Evolutionary conservation across 2,888 invertebrate genomes (phyloP).

Genomic region (Netelia inedita): DNA sequence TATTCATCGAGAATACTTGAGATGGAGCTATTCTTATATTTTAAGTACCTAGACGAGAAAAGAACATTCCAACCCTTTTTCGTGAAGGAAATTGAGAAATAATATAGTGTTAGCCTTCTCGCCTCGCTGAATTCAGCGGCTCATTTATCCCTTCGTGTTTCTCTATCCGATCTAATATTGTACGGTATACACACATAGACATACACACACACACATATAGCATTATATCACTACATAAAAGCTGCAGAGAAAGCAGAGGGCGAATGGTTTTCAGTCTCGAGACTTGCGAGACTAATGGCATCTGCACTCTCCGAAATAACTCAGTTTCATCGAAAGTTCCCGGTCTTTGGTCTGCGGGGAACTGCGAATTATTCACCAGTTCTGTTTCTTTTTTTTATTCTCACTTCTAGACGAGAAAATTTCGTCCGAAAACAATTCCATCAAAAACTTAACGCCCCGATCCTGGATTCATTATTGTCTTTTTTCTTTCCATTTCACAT

Average conservation of each 20-base stretch:
- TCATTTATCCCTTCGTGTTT: conserved; percentile 60
- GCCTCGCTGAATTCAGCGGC: conserved; percentile 57
- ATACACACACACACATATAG: neutral
- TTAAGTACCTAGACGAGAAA: neutral
- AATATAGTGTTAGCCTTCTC: conserved; percentile 40
- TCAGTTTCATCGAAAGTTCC: conserved; percentile 55
- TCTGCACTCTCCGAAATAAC: conserved; percentile 52
- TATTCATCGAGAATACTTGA: neutral
- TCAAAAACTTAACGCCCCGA: conserved; percentile 13
- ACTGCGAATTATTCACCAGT: conserved; percentile 39
- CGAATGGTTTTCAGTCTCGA: conserved; percentile 48
- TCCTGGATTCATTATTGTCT: neutral
- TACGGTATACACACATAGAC: conserved; percentile 13
- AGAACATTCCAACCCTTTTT: neutral
- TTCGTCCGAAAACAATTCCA: neutral
- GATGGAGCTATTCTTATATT: neutral
- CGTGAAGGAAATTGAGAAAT: conserved; percentile 52
- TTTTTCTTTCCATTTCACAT: neutral
- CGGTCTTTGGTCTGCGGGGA: conserved; percentile 36
- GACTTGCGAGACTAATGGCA: conserved; percentile 55
- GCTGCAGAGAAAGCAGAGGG: conserved; percentile 24
- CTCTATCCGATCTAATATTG: conserved; percentile 46
- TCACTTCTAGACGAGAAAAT: neutral
- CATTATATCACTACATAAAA: conserved; percentile 8
- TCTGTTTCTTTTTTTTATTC: conserved; percentile 19